phyloP scores from a whole-genome alignment of 2,797 vertebrate species.

The Smutsia gigantea region DNA sequence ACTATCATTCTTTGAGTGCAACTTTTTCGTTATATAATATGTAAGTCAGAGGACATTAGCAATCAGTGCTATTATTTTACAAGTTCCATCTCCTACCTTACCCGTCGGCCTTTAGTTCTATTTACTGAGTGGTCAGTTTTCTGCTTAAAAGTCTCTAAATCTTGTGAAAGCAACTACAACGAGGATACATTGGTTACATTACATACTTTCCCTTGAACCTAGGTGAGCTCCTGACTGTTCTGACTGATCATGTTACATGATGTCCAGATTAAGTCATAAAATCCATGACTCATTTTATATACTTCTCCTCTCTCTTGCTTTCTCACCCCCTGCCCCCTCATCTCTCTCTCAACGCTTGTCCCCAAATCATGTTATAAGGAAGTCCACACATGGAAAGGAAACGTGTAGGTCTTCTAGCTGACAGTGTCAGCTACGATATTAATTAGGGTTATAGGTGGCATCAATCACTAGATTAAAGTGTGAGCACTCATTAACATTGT shows the following conservation, averaged over 20 bases:
- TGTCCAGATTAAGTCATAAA: not conserved
- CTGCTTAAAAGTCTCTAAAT: not conserved
- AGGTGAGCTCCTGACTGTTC: not conserved
- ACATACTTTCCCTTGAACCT: not conserved
- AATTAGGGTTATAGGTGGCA: not conserved
- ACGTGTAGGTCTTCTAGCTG: not conserved
- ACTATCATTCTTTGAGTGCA: not conserved
- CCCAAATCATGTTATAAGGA: not conserved
- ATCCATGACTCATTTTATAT: not conserved
- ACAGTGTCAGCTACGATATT: not conserved
- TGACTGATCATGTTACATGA: not conserved
- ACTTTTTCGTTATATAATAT: not conserved
- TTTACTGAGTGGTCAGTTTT: not conserved
- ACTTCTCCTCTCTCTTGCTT: not conserved
- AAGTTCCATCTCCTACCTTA: not conserved
- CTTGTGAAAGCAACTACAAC: not conserved
- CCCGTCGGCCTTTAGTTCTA: not conserved
- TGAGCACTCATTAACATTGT: not conserved
- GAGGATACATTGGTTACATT: not conserved
- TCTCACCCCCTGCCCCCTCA: too few relatives aligned
- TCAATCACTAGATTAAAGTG: not conserved
- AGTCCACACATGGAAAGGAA: not conserved
- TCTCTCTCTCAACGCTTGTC: not conserved
- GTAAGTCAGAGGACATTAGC: not conserved
- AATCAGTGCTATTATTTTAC: not conserved